These are phyloP conservation scores for Acrobeloides nanus DNA, from an alignment of 2,888 invertebrate species.

Conservation along the genomic window DNA sequence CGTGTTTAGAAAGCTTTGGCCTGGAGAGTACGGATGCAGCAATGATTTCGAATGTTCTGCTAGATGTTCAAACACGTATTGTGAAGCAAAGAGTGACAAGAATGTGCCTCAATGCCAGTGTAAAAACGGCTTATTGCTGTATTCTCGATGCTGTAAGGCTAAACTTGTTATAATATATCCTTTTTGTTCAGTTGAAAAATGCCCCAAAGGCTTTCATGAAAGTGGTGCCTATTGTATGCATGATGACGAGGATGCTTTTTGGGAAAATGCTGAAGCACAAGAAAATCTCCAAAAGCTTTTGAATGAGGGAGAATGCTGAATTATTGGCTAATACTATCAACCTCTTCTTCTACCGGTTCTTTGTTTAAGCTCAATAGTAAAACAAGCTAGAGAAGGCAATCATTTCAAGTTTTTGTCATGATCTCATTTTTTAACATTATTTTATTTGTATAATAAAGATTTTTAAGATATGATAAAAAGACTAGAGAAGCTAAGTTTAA, in stretches of 20 bases:
- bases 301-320: constrained; percentile 40
- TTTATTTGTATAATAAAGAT: no score
- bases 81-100: constrained; percentile 41
- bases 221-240: constrained; percentile 44
- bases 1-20: constrained; percentile 44
- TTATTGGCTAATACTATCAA: no score
- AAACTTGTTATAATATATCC: background rate
- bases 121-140: constrained; percentile 40
- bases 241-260: constrained; percentile 48
- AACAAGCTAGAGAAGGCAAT: no score
- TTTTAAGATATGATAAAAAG: no score
- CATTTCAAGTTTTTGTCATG: no score
- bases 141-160: constrained; percentile 47
- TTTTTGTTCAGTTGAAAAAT: constrained; percentile 38
- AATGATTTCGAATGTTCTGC: constrained; percentile 40
- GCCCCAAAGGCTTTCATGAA: constrained; percentile 45
- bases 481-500: no score
- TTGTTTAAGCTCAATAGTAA: no score
- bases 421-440: no score
- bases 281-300: constrained; percentile 38
- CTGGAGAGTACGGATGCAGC: constrained; percentile 50
- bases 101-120: constrained; percentile 49
- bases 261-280: constrained; percentile 41
- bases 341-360: no score
- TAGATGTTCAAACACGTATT: constrained; percentile 45